phyloP scores from a whole-genome alignment of 2,113 vertebrate species.

The human (Homo sapiens) region GRCh38 chr3:26686501-26687000 shows the following conservation, averaged over 20 bases:
- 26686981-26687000: fast-evolving
- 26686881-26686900: neutral
- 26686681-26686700: neutral
- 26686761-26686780: neutral
- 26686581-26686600: neutral
- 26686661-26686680: neutral
- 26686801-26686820: neutral
- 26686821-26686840: neutral
- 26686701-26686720: too few relatives aligned
- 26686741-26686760: neutral
- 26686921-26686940: neutral
- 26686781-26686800: neutral
- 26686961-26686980: neutral
- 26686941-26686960: neutral
- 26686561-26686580: neutral
- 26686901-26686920: neutral
- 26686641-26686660: neutral
- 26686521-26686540: neutral
- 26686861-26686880: neutral
- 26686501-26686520: neutral
- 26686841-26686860: neutral
- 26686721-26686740: neutral
- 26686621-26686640: neutral
- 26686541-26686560: neutral
- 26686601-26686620: neutral